Base-by-base conservation (phyloP, 2,888 invertebrate species). In the Mythimna lalbum region DNA sequence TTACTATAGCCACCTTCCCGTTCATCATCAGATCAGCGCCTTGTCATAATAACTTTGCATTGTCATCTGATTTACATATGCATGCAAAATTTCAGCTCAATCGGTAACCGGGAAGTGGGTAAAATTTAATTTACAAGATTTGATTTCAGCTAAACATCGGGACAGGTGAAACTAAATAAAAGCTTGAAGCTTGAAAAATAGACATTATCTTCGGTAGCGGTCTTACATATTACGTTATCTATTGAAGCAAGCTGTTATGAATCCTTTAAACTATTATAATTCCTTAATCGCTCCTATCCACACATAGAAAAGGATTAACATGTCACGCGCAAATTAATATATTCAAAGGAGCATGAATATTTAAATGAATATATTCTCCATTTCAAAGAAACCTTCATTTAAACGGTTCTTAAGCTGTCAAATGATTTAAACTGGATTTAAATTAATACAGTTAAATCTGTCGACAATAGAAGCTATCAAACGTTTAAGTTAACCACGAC, bases 381-480 rank as follows among this genome's bases (percentile, higher is more conserved):
- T 69, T 65, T 52, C 62, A 63, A 80, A 56, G 39, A 67, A 61
- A 57, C 43, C 62, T 55, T 65, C 9, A 50, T 52, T 12, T 52
- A 53, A 67, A 57, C 23, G 43, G 49, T 33, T 14, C 43, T 64
- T 71, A 63, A 53, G 33, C 47, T 68, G 67, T 65, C 67, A 81
- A 69, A 63, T 63, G 36, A 73, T 64, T 71, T 57, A 52, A 67
- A 59, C 64, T 53, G 33, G 33, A 23, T 63, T 65, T 62, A 64
- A 67, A 43, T 63, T 69, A 73, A 66, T 66, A 66, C 60, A 66
- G 36, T 64, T 62, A 73, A 74, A 81, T 78, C 61, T 78, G 56
- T 19, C 50, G 65, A 73, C 73, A 80, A 66, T 74, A 66, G 56
- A 56, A 50, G 57, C 67, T 56, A 69, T 72, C 59, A 57, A 63